phyloP scores from a whole-genome alignment of 2,888 invertebrate species.

The Stramonita haemastoma region DNA sequence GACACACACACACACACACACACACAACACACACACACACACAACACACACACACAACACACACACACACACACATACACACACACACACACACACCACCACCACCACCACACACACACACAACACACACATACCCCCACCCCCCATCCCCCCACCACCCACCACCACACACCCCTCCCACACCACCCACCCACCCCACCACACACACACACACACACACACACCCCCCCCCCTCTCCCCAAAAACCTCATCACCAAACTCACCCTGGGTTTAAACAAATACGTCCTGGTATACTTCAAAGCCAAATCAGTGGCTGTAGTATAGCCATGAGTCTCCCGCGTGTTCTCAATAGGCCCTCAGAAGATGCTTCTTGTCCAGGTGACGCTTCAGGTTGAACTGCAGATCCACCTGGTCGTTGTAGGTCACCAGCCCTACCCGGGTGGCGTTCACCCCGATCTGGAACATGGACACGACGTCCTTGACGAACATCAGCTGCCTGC shows the following conservation, averaged over 20 bases:
- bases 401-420: constrained; percentile 58
- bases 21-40: constrained; percentile 35
- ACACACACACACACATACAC: too few species aligned
- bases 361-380: constrained; percentile 46
- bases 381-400: constrained; percentile 62
- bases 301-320: constrained; percentile 63
- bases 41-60: constrained; percentile 10
- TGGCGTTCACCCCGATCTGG: constrained; percentile 62
- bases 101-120: constrained; percentile 37
- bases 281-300: constrained; percentile 57
- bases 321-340: constrained; percentile 57
- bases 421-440: constrained; percentile 70
- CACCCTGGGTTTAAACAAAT: constrained; percentile 55
- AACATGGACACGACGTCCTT: constrained; percentile 68
- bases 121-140: constrained; percentile 15
- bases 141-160: neutral
- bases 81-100: neutral
- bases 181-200: neutral
- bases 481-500: constrained; percentile 67
- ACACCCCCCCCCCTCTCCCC: too few species aligned
- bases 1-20: neutral
- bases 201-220: neutral
- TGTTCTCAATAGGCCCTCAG: constrained; percentile 52
- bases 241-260: neutral
- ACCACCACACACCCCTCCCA: neutral